Conservation (phyloP, 1,140 invertebrate genomes). For the Belonocnema kinseyi region DNA sequence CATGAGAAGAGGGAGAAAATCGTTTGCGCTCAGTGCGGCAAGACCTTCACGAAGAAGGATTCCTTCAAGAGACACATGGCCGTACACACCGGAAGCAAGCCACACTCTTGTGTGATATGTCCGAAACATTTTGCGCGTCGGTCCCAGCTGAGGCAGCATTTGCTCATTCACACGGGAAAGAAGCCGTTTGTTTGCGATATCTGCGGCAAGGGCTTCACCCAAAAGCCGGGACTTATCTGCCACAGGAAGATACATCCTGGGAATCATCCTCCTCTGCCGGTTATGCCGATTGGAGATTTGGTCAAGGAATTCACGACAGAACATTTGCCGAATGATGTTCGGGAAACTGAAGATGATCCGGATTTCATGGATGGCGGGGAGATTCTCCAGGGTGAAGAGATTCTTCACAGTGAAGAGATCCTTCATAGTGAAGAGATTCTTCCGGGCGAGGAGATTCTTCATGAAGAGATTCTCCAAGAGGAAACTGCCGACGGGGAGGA, state of each 20-base stretch:
- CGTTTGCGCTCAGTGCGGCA: conserved; percentile 77
- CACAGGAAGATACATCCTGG: conserved; percentile 73
- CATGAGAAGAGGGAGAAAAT: conserved; percentile 74
- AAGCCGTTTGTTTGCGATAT: conserved; percentile 78
- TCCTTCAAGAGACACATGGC: conserved; percentile 78
- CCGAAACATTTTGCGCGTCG: conserved; percentile 78
- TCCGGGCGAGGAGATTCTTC: too few relatives aligned
- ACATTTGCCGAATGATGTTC: conserved; percentile 48
- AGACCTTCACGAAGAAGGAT: conserved; percentile 79
- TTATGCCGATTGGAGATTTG: conserved; percentile 73
- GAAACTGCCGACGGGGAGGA: neutral
- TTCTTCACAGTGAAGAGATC: neutral
- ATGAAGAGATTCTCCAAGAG: neutral
- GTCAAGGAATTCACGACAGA: conserved; percentile 72
- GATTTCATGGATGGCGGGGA: conserved; percentile 42
- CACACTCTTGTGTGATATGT: conserved; percentile 77
- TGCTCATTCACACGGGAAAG: conserved; percentile 84
- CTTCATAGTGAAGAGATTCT: neutral
- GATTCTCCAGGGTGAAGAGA: conserved; percentile 38
- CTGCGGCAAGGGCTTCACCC: conserved; percentile 75
- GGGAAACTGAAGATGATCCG: conserved; percentile 10
- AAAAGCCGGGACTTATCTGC: conserved; percentile 72
- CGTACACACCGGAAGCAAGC: conserved; percentile 75
- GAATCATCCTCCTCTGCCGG: conserved; percentile 69
- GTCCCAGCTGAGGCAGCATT: conserved; percentile 83